Evolutionary conservation across 2,113 vertebrate genomes (phyloP).

Genomic region (Globicephala melas): DNA sequence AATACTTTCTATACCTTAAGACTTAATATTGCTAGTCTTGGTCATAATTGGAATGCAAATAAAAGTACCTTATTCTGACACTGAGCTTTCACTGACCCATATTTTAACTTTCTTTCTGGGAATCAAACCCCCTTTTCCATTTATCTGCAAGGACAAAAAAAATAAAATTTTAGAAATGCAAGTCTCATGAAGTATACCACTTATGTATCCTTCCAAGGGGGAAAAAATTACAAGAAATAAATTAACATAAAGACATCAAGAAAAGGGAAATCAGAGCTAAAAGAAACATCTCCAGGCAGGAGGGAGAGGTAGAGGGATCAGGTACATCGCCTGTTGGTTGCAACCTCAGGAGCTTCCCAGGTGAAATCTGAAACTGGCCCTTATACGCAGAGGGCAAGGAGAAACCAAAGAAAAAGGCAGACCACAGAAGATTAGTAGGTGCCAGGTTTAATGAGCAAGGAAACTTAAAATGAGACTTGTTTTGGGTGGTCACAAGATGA

Average conservation of each 20-base stretch:
- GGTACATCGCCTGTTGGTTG: not conserved
- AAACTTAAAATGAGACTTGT: not conserved
- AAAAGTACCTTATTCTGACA: not conserved
- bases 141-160: not conserved
- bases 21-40: not conserved
- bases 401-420: not conserved
- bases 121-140: not conserved
- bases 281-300: not conserved
- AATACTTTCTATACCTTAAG: not conserved
- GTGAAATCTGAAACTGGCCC: not conserved
- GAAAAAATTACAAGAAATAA: not conserved
- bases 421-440: not conserved
- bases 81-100: not conserved
- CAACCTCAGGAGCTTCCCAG: not conserved
- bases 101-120: not conserved
- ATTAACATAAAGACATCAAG: not conserved
- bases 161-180: not conserved
- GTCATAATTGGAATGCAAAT: not conserved
- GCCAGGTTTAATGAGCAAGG: not conserved
- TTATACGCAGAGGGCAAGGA: not conserved
- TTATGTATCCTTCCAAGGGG: not conserved
- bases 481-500: not conserved
- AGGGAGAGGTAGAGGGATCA: not conserved
- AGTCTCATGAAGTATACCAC: not conserved
- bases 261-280: not conserved